phyloP scores from a whole-genome alignment of 2,797 vertebrate genomes.

The Chanos chanos region DNA sequence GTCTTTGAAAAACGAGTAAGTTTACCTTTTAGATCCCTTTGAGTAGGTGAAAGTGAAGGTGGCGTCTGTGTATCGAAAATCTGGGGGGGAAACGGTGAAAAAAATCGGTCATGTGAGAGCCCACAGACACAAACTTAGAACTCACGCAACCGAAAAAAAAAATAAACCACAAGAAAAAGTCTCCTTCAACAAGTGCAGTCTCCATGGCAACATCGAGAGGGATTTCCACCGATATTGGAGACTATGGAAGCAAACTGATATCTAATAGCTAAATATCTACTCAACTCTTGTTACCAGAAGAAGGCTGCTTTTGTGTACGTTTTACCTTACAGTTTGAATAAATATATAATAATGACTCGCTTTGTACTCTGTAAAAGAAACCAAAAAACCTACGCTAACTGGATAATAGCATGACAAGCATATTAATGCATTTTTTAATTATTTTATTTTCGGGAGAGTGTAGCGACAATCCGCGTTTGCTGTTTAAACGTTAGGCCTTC shows the following conservation, averaged over 20 bases:
- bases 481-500: conserved; percentile 19
- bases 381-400: neutral
- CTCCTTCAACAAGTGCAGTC: conserved; percentile 78
- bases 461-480: conserved; percentile 9
- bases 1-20: too few species aligned
- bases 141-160: conserved; percentile 10
- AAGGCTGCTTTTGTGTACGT: neutral
- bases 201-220: conserved; percentile 73
- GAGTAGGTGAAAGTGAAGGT: conserved; percentile 83
- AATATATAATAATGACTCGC: too few species aligned
- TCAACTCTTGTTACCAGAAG: neutral
- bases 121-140: neutral
- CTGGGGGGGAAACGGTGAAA: too few species aligned
- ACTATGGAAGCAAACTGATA: conserved; percentile 20
- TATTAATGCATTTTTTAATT: conserved; percentile 23
- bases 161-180: conserved; percentile 39
- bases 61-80: conserved; percentile 84
- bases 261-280: conserved; percentile 41
- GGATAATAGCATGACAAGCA: conserved; percentile 27
- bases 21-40: conserved; percentile 84
- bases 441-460: neutral
- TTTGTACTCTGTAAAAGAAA: too few species aligned
- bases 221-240: conserved; percentile 56
- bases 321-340: neutral
- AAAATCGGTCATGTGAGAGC: conserved; percentile 17